Conservation (phyloP, 2,113 vertebrate species). For the Ovis canadensis region DNA sequence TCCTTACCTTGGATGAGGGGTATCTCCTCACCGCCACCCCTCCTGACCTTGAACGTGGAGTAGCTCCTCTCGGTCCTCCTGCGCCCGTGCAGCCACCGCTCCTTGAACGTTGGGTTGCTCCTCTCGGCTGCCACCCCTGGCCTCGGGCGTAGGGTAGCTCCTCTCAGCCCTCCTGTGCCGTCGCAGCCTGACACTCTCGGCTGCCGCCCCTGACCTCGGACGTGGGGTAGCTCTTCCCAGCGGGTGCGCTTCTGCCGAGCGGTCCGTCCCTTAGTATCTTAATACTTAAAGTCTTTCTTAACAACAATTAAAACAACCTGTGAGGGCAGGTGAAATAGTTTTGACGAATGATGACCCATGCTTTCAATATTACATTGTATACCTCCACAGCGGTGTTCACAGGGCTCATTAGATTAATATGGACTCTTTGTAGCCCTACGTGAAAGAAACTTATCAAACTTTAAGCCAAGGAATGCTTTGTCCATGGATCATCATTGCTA, state of each 20-base stretch:
- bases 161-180: too few species aligned
- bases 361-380: not conserved
- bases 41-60: too few species aligned
- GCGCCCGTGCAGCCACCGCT: accelerated
- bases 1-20: too few species aligned
- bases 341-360: not conserved
- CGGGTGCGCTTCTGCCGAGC: accelerated
- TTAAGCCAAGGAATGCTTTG: not conserved
- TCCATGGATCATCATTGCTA: not conserved
- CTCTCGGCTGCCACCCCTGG: accelerated
- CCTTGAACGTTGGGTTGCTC: too few species aligned
- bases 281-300: not conserved
- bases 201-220: accelerated
- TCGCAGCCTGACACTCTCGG: too few species aligned
- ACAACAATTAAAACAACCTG: not conserved
- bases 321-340: not conserved
- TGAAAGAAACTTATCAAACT: not conserved
- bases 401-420: not conserved
- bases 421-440: not conserved
- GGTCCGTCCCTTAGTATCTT: too few species aligned
- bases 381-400: not conserved
- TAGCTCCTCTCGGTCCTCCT: too few species aligned
- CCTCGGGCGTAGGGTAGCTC: too few species aligned
- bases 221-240: too few species aligned
- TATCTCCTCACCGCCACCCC: accelerated